phyloP scores from a whole-genome alignment of 2,797 vertebrate genomes.

The Muscicapa striata region DNA sequence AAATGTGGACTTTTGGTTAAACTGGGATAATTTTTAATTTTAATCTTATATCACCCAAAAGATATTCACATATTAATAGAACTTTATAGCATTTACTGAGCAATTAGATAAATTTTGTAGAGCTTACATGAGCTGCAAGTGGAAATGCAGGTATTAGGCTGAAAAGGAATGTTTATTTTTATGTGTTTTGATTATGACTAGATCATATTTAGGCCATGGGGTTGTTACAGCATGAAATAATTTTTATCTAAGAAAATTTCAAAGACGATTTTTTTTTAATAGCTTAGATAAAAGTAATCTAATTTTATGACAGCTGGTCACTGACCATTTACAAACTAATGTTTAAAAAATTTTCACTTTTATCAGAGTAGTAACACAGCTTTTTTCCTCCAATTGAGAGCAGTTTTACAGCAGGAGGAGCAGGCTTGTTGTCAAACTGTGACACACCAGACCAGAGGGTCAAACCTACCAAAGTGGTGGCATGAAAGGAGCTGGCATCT shows the following conservation, averaged over 20 bases:
- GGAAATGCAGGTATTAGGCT: neutral
- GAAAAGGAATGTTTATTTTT: neutral
- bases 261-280: neutral
- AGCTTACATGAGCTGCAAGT: neutral
- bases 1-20: neutral
- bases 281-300: neutral
- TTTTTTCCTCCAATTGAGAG: neutral
- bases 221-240: neutral
- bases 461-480: neutral
- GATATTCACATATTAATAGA: neutral
- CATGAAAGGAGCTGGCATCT: neutral
- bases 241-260: neutral
- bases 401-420: neutral
- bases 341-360: neutral
- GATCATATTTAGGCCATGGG: neutral
- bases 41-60: neutral
- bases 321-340: neutral
- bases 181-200: neutral
- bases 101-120: neutral
- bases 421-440: neutral
- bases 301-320: neutral
- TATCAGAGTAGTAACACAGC: neutral
- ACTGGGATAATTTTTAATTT: neutral
- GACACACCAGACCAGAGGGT: neutral
- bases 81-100: neutral